Percentiles rank a stretch among this genome's conserved stretches.
These are phyloP conservation scores for Mythimna vitellina DNA, from an alignment of 2,888 invertebrate species.

Conservation along the genomic window DNA sequence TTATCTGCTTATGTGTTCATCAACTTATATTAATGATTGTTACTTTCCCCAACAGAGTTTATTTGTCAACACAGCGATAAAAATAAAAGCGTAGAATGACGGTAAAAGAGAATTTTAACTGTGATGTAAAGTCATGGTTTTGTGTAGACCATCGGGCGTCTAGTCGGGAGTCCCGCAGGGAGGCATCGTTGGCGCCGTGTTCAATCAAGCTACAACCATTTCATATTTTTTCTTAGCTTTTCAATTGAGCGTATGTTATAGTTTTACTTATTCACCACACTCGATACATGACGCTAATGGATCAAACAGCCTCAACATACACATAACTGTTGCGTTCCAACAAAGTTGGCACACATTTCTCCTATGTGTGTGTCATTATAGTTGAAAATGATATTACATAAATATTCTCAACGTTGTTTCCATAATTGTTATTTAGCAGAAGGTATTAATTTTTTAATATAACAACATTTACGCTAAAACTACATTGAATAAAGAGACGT, in stretches of 20 bases:
- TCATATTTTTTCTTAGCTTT: conserved; percentile 61
- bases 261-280: conserved; percentile 48
- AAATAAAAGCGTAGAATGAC: conserved; percentile 13
- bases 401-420: conserved; percentile 22
- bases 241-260: conserved; percentile 48
- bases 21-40: neutral
- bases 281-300: conserved; percentile 54
- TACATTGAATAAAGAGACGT: conserved; percentile 26
- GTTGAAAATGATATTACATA: conserved; percentile 16
- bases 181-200: conserved; percentile 72
- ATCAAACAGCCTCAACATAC: conserved; percentile 45
- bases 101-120: conserved; percentile 31
- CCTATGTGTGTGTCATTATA: conserved; percentile 14
- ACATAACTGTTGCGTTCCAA: conserved; percentile 41
- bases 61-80: conserved; percentile 45
- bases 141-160: conserved; percentile 75
- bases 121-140: conserved; percentile 57
- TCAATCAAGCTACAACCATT: conserved; percentile 70
- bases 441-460: conserved; percentile 22
- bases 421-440: conserved; percentile 2
- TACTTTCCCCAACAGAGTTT: conserved; percentile 1
- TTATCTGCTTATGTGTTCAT: conserved; percentile 13
- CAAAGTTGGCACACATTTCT: conserved; percentile 43
- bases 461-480: conserved; percentile 18
- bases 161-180: conserved; percentile 61